Evolutionary conservation across 2,113 vertebrate species (phyloP).

Genomic region (Genyomyrus donnyi): DNA sequence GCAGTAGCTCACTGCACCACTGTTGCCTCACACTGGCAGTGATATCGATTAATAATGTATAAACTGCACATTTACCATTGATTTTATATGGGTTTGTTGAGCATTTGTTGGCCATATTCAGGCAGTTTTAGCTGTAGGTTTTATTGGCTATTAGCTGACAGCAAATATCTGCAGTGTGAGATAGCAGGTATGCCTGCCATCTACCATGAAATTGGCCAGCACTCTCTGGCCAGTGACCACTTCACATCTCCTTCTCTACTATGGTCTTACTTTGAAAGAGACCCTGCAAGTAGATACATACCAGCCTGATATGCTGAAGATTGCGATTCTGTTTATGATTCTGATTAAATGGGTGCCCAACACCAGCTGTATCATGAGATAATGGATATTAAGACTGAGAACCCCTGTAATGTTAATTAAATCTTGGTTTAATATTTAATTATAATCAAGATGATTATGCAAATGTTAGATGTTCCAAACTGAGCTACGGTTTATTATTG

Average conservation of each 20-base stretch:
- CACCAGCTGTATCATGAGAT: conserved; percentile 12
- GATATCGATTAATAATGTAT: not conserved
- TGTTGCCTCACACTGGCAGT: not conserved
- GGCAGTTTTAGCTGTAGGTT: not conserved
- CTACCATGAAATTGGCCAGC: not conserved
- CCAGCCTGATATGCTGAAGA: conserved; percentile 19
- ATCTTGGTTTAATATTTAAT: conserved; percentile 42
- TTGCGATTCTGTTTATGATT: not conserved
- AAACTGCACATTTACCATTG: not conserved
- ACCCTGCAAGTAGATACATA: not conserved
- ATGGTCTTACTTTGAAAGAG: not conserved
- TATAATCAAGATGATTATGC: conserved; percentile 49
- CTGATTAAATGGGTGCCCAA: conserved; percentile 18
- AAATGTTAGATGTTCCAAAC: conserved; percentile 44
- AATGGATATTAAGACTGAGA: conserved; percentile 20
- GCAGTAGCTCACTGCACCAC: not conserved
- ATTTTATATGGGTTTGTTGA: not conserved
- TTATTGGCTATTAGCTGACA: not conserved
- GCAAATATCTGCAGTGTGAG: not conserved
- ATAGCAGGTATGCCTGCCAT: not conserved
- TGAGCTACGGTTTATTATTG: not conserved
- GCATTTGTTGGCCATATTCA: not conserved
- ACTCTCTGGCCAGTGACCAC: not conserved
- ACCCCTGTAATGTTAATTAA: conserved; percentile 40
- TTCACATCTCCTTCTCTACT: not conserved